These are phyloP conservation scores for Homarus americanus DNA, from an alignment of 1,140 invertebrate genomes.

Conservation along the genomic window DNA sequence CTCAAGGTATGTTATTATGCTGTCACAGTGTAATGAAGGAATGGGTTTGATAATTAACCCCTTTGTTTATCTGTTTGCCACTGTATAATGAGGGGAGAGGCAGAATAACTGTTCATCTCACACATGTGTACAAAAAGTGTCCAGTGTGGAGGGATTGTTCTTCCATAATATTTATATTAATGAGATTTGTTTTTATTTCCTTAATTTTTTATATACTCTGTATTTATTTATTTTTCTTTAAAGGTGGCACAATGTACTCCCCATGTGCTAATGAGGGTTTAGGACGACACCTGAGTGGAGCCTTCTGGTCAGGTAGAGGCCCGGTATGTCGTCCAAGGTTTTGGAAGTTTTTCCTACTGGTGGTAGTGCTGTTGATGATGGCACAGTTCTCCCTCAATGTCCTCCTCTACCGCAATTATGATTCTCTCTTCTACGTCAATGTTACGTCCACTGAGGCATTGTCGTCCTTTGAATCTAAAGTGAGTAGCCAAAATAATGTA, in stretches of 20 bases:
- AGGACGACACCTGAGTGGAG: not conserved
- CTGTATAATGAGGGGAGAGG: too few species aligned
- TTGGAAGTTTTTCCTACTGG: constrained; percentile 18
- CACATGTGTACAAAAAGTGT: too few species aligned
- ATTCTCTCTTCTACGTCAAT: constrained; percentile 61
- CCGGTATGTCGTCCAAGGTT: constrained; percentile 24
- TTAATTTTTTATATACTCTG: not conserved
- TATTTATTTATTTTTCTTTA: not conserved
- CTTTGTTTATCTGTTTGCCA: too few species aligned
- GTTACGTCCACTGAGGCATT: constrained; percentile 11
- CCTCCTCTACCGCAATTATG: constrained; percentile 53
- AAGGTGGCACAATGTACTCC: constrained; percentile 10
- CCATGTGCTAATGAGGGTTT: not conserved
- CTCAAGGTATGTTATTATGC: too few species aligned
- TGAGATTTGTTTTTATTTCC: not conserved
- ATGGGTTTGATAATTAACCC: too few species aligned
- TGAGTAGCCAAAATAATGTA: constrained; percentile 10
- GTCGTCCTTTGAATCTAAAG: constrained; percentile 30
- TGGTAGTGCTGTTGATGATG: constrained; percentile 29
- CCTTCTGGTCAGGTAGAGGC: not conserved
- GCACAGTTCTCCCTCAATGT: constrained; percentile 53
- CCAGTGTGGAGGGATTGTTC: too few species aligned
- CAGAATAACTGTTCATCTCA: too few species aligned
- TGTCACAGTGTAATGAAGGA: too few species aligned
- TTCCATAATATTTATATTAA: too few species aligned